These are phyloP conservation scores for Etheostoma cragini DNA, from an alignment of 2,113 vertebrate genomes.

Conservation along the genomic window DNA sequence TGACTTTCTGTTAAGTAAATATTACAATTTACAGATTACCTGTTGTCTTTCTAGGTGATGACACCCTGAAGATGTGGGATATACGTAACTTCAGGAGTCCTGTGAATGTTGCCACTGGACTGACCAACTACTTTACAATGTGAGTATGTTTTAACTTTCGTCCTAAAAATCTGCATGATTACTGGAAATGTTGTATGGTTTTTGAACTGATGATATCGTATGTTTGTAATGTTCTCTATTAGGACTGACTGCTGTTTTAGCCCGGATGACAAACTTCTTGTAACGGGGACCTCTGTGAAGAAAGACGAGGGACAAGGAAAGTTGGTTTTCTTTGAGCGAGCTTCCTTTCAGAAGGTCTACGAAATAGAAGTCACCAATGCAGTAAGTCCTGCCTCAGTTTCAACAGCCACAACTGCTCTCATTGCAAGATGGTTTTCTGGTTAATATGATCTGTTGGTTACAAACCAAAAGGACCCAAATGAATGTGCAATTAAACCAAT, in stretches of 20 bases:
- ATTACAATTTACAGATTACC: background rate
- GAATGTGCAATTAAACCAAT: slow-evolving; percentile 26
- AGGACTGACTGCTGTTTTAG: slow-evolving; percentile 99
- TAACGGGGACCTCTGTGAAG: slow-evolving; percentile 95
- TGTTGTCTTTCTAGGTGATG: slow-evolving; percentile 86
- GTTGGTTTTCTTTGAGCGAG: slow-evolving; percentile 91
- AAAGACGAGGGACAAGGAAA: slow-evolving; percentile 92
- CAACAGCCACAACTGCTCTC: background rate
- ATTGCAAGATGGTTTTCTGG: slow-evolving; percentile 26
- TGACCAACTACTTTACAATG: slow-evolving; percentile 93
- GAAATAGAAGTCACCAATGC: slow-evolving; percentile 94
- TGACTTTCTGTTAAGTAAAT: slow-evolving; percentile 12
- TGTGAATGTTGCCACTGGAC: slow-evolving; percentile 87
- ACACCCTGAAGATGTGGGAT: slow-evolving; percentile 96
- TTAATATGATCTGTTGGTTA: slow-evolving; percentile 29
- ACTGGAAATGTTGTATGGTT: background rate
- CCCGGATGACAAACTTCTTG: slow-evolving; percentile 94
- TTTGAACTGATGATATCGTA: background rate
- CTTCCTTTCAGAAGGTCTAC: slow-evolving; percentile 90
- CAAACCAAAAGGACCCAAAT: slow-evolving; percentile 34
- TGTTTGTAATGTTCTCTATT: slow-evolving; percentile 30
- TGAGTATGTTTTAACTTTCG: slow-evolving; percentile 77
- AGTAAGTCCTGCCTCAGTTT: slow-evolving; percentile 82
- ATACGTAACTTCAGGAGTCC: slow-evolving; percentile 96
- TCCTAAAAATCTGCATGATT: background rate